phyloP scores from a whole-genome alignment of 2,888 invertebrate species.

The Trachelus stipa region DNA sequence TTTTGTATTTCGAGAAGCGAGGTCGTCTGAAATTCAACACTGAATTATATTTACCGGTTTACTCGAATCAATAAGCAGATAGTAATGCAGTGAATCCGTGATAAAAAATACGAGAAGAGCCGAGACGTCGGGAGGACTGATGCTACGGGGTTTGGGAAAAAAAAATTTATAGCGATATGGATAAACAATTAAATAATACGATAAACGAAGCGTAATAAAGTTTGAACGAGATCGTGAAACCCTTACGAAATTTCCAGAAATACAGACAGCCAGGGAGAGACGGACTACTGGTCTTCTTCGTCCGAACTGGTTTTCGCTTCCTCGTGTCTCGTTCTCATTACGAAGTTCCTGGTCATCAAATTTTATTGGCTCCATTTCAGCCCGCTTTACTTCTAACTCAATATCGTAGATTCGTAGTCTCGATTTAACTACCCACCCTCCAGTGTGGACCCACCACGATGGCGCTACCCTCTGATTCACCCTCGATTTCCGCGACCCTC shows the following conservation, averaged over 20 bases:
- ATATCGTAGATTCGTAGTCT: slow-evolving; percentile 59
- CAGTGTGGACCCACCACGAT: neutral
- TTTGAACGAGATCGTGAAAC: neutral
- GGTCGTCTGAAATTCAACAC: neutral
- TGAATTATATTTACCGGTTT: neutral
- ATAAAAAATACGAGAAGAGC: neutral
- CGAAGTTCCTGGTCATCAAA: slow-evolving; percentile 64
- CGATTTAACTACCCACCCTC: slow-evolving; percentile 52
- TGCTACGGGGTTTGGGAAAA: neutral
- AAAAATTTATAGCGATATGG: neutral
- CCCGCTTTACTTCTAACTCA: slow-evolving; percentile 56
- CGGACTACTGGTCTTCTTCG: neutral
- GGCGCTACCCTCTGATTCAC: neutral
- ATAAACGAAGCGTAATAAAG: neutral
- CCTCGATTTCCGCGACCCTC: neutral
- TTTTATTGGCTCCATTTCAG: slow-evolving; percentile 63
- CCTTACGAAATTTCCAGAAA: neutral
- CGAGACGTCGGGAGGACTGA: neutral
- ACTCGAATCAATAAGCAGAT: neutral
- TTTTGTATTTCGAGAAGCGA: neutral
- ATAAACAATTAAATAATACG: neutral
- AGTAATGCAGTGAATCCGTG: neutral
- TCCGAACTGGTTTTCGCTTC: slow-evolving; percentile 16
- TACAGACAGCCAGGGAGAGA: neutral
- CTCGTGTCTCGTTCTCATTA: slow-evolving; percentile 58